A percentile compares a stretch with the other conserved stretches of the same genome.
phyloP scores from a whole-genome alignment of 2,888 invertebrate genomes.

The Drosophila fungiperda region DNA sequence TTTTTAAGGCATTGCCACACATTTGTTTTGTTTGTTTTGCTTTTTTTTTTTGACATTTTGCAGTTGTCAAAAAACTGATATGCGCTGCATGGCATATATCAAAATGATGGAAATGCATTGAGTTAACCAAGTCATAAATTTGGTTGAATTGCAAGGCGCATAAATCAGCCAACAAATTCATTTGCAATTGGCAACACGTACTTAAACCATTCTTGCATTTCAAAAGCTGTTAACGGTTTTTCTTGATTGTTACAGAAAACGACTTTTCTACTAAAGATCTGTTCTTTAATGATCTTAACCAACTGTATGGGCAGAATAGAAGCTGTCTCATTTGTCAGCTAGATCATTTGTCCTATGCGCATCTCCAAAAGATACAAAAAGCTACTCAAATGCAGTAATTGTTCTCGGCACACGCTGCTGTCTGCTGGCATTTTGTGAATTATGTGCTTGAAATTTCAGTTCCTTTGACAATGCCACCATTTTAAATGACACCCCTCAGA shows the following conservation, averaged over 20 bases:
- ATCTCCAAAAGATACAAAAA: conserved; percentile 22
- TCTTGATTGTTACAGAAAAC: no score
- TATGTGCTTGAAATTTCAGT: conserved; percentile 29
- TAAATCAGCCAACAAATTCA: conserved; percentile 23
- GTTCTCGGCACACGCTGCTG: conserved; percentile 11
- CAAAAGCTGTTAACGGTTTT: neutral
- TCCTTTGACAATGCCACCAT: conserved; percentile 53
- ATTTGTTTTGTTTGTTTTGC: neutral
- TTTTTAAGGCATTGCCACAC: conserved; percentile 28
- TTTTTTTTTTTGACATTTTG: conserved; percentile 28
- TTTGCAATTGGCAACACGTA: conserved; percentile 55
- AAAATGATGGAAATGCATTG: conserved; percentile 27
- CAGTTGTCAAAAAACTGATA: conserved; percentile 33
- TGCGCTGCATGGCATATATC: conserved; percentile 19
- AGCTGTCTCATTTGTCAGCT: conserved; percentile 42
- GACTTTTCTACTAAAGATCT: no score
- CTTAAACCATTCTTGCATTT: conserved; percentile 16
- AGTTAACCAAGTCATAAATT: conserved; percentile 29
- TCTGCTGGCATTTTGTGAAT: conserved; percentile 27
- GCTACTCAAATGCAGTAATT: conserved; percentile 32
- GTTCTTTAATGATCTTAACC: conserved; percentile 13
- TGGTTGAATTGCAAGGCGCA: conserved; percentile 10
- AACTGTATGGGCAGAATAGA: conserved; percentile 14
- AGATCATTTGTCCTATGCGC: conserved; percentile 24
- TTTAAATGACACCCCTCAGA: conserved; percentile 52